Base-by-base conservation (phyloP, 1,140 invertebrate genomes). In the Akabosia matsudoensis region DNA sequence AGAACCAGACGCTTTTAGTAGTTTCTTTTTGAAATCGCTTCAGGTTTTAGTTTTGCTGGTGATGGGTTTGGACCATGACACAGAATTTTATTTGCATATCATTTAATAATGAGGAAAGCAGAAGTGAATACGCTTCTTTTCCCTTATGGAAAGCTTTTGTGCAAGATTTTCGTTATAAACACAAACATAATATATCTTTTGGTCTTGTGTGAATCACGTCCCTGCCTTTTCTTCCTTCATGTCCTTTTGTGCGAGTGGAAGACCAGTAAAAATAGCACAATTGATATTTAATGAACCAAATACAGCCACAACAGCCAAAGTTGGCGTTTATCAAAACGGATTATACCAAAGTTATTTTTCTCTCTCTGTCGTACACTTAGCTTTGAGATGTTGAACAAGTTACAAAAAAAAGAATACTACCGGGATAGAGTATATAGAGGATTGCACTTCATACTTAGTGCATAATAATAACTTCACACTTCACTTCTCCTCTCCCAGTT, bases 31-130 rank as follows among this genome's bases (percentile, higher is more conserved):
- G n/a, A n/a, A n/a, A n/a, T n/a, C n/a, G n/a, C n/a, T n/a, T n/a
- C n/a, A n/a, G n/a, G n/a, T n/a, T n/a, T n/a, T n/a, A n/a, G n/a
- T n/a, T n/a, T n/a, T n/a, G n/a, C n/a, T n/a, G n/a, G 3, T 31
- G 61, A 67, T 30, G 31, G 31, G 31, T 30, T 30, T 30, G 61
- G 61, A 67, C 61, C 61, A 30, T 67, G 61, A 67, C 61, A 67
- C 61, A 67, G 28, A 30, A 67, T 67, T n/a, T n/a, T 67, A 67
- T 67, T 67, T 67, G 61, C 61, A 67, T 67, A 67, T 30, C 61
- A 67, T 67, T 28, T 30, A 67, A 31, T 67, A 67, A 67, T 67
- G n/a, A 30, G 31, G 28, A 67, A 67, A 4, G n/a, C 37, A 45
- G 18, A 7, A 45, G 37, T 18, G 37, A 18, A n/a, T n/a, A n/a